phyloP scores from a whole-genome alignment of 2,113 vertebrate species.

The Boleophthalmus pectinirostris region DNA sequence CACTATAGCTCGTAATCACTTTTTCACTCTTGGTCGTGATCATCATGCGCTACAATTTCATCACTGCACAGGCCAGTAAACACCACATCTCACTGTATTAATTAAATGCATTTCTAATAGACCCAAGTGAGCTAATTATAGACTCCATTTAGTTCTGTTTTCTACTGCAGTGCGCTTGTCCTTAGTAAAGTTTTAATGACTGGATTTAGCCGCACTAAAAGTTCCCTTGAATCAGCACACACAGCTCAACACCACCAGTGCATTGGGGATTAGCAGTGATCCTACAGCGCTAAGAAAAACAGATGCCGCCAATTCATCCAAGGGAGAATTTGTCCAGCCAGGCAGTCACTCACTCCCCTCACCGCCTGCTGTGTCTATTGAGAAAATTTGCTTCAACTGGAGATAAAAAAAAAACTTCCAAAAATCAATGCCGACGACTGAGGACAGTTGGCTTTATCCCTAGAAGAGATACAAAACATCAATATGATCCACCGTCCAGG shows the following conservation, averaged over 20 bases:
- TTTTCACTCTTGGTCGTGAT: background rate
- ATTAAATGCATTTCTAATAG: background rate
- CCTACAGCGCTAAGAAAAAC: slow-evolving; percentile 38
- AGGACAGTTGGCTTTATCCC: slow-evolving; percentile 20
- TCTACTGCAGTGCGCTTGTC: background rate
- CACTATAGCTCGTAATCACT: background rate
- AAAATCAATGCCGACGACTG: slow-evolving; percentile 31
- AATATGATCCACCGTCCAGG: slow-evolving; percentile 11
- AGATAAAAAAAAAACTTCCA: slow-evolving; percentile 18
- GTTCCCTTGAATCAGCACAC: slow-evolving; percentile 14
- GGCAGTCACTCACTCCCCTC: slow-evolving; percentile 31
- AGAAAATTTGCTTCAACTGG: slow-evolving; percentile 14
- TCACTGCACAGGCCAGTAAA: background rate
- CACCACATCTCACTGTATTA: slow-evolving; percentile 3
- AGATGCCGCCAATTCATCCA: slow-evolving; percentile 50
- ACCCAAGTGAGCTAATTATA: slow-evolving; percentile 9
- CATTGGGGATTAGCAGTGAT: slow-evolving; percentile 48
- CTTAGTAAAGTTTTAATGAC: slow-evolving; percentile 13
- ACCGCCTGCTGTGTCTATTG: slow-evolving; percentile 7
- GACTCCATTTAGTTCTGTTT: background rate
- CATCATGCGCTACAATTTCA: background rate
- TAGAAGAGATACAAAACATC: slow-evolving; percentile 28
- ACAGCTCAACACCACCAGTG: slow-evolving; percentile 40
- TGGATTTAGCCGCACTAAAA: slow-evolving; percentile 13
- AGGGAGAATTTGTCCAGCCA: slow-evolving; percentile 40